Conservation (phyloP, 2,888 invertebrate genomes). For the Quadroppia sp. region DNA sequence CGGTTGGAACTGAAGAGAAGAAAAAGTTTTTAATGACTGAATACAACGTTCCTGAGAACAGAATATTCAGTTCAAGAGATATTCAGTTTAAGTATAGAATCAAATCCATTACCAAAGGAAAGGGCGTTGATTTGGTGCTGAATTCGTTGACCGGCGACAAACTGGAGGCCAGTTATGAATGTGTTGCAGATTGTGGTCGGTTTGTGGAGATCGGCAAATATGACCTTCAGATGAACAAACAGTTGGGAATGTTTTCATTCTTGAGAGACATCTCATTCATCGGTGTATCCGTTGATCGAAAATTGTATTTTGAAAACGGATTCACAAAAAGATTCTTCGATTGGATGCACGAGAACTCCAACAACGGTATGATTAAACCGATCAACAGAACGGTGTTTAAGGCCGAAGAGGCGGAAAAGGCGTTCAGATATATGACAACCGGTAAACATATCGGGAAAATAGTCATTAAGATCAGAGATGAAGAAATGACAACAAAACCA, state of each 20-base stretch:
- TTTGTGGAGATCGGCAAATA: too few relatives aligned
- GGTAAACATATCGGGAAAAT: too few relatives aligned
- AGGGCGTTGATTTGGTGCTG: conserved; percentile 83
- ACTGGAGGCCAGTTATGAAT: conserved; percentile 84
- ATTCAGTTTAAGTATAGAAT: conserved; percentile 85
- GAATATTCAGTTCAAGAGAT: conserved; percentile 90
- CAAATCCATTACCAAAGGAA: conserved; percentile 74
- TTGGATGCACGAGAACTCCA: conserved; percentile 87
- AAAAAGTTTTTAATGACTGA: conserved; percentile 78
- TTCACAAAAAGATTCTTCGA: conserved; percentile 69
- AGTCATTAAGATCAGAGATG: conserved; percentile 79
- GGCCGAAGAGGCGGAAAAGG: conserved; percentile 82
- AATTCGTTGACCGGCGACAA: conserved; percentile 96
- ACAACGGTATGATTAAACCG: conserved; percentile 79
- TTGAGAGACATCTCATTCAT: too few relatives aligned
- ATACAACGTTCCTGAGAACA: too few relatives aligned
- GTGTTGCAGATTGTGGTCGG: too few relatives aligned
- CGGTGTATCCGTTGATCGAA: too few relatives aligned
- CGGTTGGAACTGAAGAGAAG: conserved; percentile 74
- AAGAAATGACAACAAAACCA: conserved; percentile 58
- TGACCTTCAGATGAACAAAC: too few relatives aligned
- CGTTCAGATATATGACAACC: too few relatives aligned
- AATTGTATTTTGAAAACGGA: conserved; percentile 55
- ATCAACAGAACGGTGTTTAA: conserved; percentile 80
- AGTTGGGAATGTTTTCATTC: too few relatives aligned